Evolutionary conservation across 35 echinoderm and acorn worm genomes (phyloP).

Genomic region (Amphiura filiformis): DNA sequence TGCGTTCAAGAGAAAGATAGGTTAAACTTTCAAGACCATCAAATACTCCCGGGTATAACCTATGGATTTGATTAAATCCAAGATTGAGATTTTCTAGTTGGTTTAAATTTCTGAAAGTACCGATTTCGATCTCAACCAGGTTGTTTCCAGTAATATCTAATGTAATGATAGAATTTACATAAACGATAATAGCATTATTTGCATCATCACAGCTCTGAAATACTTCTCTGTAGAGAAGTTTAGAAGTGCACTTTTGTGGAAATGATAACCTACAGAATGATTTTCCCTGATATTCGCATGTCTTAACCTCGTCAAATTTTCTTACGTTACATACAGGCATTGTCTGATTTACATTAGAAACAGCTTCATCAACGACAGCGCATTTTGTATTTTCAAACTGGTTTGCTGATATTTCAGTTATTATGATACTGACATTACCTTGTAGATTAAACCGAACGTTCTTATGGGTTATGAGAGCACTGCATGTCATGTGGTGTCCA

Average conservation of each 20-base stretch:
- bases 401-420: neutral
- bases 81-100: neutral
- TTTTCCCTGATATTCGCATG: neutral
- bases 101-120: neutral
- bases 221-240: neutral
- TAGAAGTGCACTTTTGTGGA: neutral
- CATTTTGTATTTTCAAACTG: neutral
- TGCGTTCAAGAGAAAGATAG: too few relatives aligned
- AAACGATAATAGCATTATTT: neutral
- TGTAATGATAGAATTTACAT: neutral
- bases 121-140: neutral
- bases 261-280: neutral
- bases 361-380: neutral
- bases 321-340: neutral
- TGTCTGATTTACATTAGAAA: neutral
- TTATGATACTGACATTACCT: neutral
- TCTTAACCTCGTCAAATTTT: neutral
- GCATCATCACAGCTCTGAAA: neutral
- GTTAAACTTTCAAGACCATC: too few relatives aligned
- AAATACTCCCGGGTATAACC: neutral
- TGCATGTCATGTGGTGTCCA: neutral
- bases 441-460: neutral
- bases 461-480: neutral
- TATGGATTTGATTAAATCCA: neutral
- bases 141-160: neutral